Conservation (phyloP, 2,888 invertebrate species). For the Lepidochitona cinerea region DNA sequence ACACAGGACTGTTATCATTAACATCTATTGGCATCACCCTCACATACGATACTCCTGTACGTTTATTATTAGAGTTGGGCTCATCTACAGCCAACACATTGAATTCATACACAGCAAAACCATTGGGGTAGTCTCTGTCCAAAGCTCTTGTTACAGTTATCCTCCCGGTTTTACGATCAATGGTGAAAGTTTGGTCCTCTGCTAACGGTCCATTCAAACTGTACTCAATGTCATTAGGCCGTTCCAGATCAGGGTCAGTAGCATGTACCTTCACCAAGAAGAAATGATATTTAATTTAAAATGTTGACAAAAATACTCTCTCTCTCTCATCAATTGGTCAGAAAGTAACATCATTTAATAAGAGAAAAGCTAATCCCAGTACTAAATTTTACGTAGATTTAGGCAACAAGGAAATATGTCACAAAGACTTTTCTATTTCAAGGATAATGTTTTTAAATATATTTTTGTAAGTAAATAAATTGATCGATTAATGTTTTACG, state of each 20-base stretch:
- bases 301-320: too few species aligned
- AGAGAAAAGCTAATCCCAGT: too few species aligned
- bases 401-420: too few species aligned
- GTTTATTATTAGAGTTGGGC: conserved; percentile 59
- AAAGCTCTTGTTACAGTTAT: conserved; percentile 92
- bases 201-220: conserved; percentile 4
- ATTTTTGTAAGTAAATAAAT: too few species aligned
- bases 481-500: too few species aligned
- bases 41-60: conserved; percentile 96
- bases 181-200: conserved; percentile 81
- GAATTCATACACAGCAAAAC: conserved; percentile 78
- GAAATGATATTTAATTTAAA: too few species aligned
- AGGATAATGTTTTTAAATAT: too few species aligned
- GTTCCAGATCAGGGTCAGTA: conserved; percentile 94
- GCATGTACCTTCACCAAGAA: conserved; percentile 87
- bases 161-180: conserved; percentile 94
- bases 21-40: conserved; percentile 97
- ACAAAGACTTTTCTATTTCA: too few species aligned
- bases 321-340: too few species aligned
- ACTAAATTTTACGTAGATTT: too few species aligned
- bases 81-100: conserved; percentile 69
- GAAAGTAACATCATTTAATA: too few species aligned
- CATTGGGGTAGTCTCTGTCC: conserved; percentile 96
- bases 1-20: conserved; percentile 98
- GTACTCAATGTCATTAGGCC: conserved; percentile 90